Evolutionary conservation across 2,888 invertebrate genomes (phyloP).

Genomic region (Venusia cambrica): DNA sequence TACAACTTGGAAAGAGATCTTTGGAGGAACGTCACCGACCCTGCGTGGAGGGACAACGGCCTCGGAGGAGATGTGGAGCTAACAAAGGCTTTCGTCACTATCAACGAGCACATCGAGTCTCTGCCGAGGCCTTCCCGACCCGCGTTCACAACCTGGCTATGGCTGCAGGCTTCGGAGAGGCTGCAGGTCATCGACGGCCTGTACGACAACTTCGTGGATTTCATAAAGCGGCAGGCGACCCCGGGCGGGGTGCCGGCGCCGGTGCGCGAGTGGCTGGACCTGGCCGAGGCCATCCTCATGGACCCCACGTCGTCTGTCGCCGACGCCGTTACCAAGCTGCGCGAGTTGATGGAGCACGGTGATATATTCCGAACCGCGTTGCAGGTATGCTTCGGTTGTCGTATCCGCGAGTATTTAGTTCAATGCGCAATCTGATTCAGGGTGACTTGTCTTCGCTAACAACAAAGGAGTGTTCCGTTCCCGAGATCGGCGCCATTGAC

Average conservation of each 20-base stretch:
- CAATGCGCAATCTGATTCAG: slow-evolving; percentile 22
- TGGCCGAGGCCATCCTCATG: slow-evolving; percentile 84
- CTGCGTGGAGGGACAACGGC: slow-evolving; percentile 55
- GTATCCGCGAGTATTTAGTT: slow-evolving; percentile 7
- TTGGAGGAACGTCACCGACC: slow-evolving; percentile 67
- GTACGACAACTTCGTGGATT: slow-evolving; percentile 84
- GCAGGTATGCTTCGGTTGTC: slow-evolving; percentile 75
- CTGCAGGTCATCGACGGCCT: slow-evolving; percentile 83
- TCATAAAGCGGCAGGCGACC: slow-evolving; percentile 68
- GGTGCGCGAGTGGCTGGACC: slow-evolving; percentile 76
- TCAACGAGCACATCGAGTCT: slow-evolving; percentile 75
- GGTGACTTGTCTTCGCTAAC: slow-evolving; percentile 11
- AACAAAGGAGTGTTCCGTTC: slow-evolving; percentile 28
- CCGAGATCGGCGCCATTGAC: slow-evolving; percentile 33
- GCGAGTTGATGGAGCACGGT: slow-evolving; percentile 82
- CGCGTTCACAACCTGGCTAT: slow-evolving; percentile 78
- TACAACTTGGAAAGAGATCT: slow-evolving; percentile 79
- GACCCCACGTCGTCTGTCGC: slow-evolving; percentile 82
- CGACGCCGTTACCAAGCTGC: slow-evolving; percentile 79
- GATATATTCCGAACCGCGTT: slow-evolving; percentile 81
- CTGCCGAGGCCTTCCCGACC: slow-evolving; percentile 49
- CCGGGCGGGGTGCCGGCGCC: slow-evolving; percentile 64
- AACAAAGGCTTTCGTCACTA: slow-evolving; percentile 78
- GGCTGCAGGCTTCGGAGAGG: slow-evolving; percentile 83
- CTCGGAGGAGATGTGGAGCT: slow-evolving; percentile 78